Percentiles rank a stretch among this genome's conserved stretches.
Conservation (phyloP, 2,113 vertebrate genomes). For the Chaetops frenatus region DNA sequence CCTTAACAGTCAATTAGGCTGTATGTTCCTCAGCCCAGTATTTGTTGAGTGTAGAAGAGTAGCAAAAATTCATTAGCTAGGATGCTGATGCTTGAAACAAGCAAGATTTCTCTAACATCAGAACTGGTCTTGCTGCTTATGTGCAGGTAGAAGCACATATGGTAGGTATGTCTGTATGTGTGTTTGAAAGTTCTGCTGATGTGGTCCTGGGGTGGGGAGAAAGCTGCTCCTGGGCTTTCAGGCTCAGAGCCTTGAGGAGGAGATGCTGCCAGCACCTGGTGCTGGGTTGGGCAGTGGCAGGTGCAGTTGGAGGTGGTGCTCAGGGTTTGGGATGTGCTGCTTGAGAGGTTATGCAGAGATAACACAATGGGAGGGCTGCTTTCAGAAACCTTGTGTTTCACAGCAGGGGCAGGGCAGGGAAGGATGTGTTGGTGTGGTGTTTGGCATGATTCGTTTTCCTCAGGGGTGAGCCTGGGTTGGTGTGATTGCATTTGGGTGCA, state of each 20-base stretch:
- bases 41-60: background rate
- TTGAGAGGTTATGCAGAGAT: background rate
- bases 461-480: background rate
- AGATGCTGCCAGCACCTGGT: background rate
- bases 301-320: background rate
- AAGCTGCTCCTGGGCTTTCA: background rate
- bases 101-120: background rate
- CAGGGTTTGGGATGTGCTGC: background rate
- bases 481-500: background rate
- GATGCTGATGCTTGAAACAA: slow-evolving; percentile 1
- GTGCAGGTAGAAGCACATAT: background rate
- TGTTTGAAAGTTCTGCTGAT: background rate
- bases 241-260: background rate
- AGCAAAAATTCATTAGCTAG: slow-evolving; percentile 27
- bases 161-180: background rate
- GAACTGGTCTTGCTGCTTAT: background rate
- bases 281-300: background rate
- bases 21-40: background rate
- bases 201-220: background rate
- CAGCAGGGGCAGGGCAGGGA: background rate
- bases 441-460: background rate
- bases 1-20: slow-evolving; percentile 43
- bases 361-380: background rate
- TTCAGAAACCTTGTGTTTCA: background rate
- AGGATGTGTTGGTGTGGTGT: background rate